Conservation (phyloP, 2,888 invertebrate genomes). For the Cancer borealis region DNA sequence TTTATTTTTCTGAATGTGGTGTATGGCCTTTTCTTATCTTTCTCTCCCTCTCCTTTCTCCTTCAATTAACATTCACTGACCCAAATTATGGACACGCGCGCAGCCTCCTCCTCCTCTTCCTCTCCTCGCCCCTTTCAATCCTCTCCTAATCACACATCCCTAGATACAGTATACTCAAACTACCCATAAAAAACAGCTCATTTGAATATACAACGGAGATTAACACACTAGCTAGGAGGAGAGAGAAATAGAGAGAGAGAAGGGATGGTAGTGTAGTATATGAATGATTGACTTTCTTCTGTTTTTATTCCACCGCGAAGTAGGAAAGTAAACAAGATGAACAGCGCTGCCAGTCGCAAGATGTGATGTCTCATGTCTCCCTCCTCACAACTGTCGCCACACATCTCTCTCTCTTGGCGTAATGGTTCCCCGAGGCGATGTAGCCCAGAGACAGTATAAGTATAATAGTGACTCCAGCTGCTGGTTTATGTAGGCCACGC, state of each 20-base stretch:
- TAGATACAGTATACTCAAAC: not conserved
- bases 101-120: not conserved
- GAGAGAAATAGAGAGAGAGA: not conserved
- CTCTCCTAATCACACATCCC: not conserved
- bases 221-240: not conserved
- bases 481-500: constrained; percentile 20
- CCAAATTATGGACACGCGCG: not conserved
- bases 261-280: not conserved
- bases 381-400: not conserved
- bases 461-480: not conserved
- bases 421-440: not conserved
- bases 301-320: not conserved
- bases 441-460: not conserved
- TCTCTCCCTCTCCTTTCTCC: constrained; percentile 2
- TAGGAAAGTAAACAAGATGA: not conserved
- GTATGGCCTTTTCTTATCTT: not conserved
- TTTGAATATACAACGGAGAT: not conserved
- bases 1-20: not conserved
- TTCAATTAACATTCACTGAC: not conserved
- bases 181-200: not conserved
- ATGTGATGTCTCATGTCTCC: not conserved
- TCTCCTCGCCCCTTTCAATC: too few relatives aligned
- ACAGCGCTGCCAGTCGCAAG: not conserved
- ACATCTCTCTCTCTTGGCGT: not conserved
- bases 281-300: not conserved